Evolutionary conservation across 2,888 invertebrate genomes (phyloP), one percentile per base, ranked within the genome.

Genomic region (Ptychoptera contaminata): DNA sequence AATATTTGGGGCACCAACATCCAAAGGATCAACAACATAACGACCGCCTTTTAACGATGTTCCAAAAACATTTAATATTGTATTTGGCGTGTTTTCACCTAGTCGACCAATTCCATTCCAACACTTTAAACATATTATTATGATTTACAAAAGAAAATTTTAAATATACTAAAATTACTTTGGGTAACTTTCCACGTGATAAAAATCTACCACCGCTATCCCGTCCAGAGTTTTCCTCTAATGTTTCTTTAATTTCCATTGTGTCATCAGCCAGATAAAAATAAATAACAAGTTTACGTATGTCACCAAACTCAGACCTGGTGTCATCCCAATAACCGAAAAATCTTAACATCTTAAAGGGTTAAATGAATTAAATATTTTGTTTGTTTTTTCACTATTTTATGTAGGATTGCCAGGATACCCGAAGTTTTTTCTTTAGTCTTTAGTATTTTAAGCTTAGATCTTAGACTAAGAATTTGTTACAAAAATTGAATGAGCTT

Each of bases 321-420:
- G 80, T 74, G 58, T 93, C 91, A 57, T 93, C 88, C 92, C 92
- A 93, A 58, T 83, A 88, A 12, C 83, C 91, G 55, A 75, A 77
- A 62, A 93, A 93, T 52, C 84, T 76, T 58, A 71, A 54, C 62
- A 66, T n/a, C 32, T 32, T 7, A 3, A 7, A 8, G 4, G 11
- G n/a, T 7, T 7, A 32, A 23, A 23, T 23, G 7, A 5, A 23
- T 5, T 23, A 31, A 75, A n/a, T n/a, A n/a, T n/a, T n/a, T n/a
- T n/a, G n/a, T n/a, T n/a, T n/a, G n/a, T n/a, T n/a, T n/a, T n/a
- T n/a, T n/a, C n/a, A n/a, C n/a, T n/a, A n/a, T n/a, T n/a, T n/a
- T n/a, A n/a, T n/a, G n/a, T n/a, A n/a, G n/a, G n/a, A n/a, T n/a
- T n/a, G n/a, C n/a, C n/a, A n/a, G n/a, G n/a, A n/a, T n/a, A n/a